Base-by-base conservation (phyloP, 2,113 vertebrate species). In the Canis aureus region DNA sequence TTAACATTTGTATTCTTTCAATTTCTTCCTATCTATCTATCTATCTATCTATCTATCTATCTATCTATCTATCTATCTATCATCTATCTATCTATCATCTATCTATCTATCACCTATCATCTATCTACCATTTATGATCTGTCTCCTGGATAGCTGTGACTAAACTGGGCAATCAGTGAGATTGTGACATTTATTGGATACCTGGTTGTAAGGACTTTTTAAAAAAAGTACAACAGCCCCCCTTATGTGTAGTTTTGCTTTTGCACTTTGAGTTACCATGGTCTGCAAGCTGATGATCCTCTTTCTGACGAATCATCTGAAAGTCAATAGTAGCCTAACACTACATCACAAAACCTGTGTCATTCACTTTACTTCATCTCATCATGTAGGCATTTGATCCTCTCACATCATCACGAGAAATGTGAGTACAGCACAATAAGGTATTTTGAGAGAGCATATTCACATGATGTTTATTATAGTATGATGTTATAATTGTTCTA, bases 151-250 rank as follows among this genome's bases (percentile, higher is more conserved):
- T 53, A 91, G 35, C 11, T 67, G 22, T 81, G 16, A 94, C 87
- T 83, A 94, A 91, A 25, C 38, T 81, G 57, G 43, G n/a, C 9
- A 88, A 29, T 94, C 69, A 94, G 19, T 88, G 57, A 95, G 80
- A 35, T 23, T 81, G 20, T 84, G 67, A 79, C 51, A 88, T 93
- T 89, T 84, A 79, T 35, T 89, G 49, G 89, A 20, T 16, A 10
- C 35, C n/a, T 32, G 62, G 22, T 55, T 92, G 13, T 64, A 90
- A 94, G 53, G 55, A 64, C 55, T 43, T 43, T 43, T 85, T 95
- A 79, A 43, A 91, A 76, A 89, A 60, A 90, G 16, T 51, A 27
- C 23, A 9, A 27, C 6, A 76, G 43, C 51, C 73, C 13, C 23
- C 73, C 43, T 49, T 76, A 76, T 16, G 23, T 76, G 38, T 27